Evolutionary conservation across 2,113 vertebrate species (phyloP).

Genomic region (Camarhynchus parvulus): DNA sequence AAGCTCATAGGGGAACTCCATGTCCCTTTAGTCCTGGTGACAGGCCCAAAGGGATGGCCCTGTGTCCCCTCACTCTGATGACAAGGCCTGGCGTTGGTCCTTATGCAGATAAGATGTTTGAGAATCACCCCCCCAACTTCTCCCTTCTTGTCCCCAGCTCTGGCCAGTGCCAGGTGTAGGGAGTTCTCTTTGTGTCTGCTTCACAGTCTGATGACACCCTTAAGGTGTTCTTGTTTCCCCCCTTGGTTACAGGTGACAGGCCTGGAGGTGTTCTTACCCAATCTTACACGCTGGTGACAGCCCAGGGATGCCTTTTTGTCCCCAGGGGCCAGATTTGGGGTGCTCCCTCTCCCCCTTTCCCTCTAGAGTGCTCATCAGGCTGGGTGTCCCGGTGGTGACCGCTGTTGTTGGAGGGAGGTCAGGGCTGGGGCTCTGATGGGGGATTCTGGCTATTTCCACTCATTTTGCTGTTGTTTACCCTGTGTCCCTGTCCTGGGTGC

Average conservation of each 20-base stretch:
- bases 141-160: neutral
- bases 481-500: accelerated
- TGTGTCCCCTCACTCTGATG: neutral
- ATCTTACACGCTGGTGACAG: accelerated
- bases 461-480: accelerated
- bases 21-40: neutral
- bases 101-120: neutral
- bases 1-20: neutral
- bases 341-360: neutral
- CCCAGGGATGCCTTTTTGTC: neutral
- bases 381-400: neutral
- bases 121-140: accelerated
- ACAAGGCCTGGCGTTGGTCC: neutral
- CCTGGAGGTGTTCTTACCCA: neutral
- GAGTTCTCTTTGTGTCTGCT: neutral
- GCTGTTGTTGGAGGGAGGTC: no score
- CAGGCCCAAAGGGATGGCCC: no score
- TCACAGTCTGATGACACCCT: neutral
- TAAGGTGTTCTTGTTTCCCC: accelerated
- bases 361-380: accelerated
- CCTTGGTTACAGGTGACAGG: neutral
- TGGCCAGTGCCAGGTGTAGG: neutral
- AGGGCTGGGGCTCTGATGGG: neutral
- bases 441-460: neutral
- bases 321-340: neutral